Percentiles rank a stretch among this genome's conserved stretches.
phyloP scores from a whole-genome alignment of 92 coral and sea anemone species.

The Phenganax subtilis region DNA sequence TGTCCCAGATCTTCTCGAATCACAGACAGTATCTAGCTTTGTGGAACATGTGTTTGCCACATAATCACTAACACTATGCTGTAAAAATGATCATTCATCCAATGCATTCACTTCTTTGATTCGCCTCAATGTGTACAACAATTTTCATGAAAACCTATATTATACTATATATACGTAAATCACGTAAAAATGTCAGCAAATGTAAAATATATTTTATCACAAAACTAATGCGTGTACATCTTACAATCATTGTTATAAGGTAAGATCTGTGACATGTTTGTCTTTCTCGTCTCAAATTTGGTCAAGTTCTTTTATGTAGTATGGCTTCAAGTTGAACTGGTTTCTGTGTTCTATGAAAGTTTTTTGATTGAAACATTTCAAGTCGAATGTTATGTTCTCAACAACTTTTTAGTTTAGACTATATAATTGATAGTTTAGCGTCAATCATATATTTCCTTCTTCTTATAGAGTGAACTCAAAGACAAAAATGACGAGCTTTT shows the following conservation, averaged over 20 bases:
- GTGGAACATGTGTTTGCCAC: too few relatives aligned
- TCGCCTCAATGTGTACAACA: not conserved
- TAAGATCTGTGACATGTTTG: too few relatives aligned
- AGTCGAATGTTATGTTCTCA: not conserved
- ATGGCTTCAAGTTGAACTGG: too few relatives aligned
- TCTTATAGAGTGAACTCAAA: slow-evolving; percentile 19
- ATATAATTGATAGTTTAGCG: not conserved
- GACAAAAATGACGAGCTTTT: slow-evolving; percentile 30
- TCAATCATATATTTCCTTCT: not conserved
- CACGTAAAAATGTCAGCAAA: too few relatives aligned
- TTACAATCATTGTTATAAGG: too few relatives aligned
- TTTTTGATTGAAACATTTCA: not conserved
- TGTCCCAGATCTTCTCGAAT: too few relatives aligned
- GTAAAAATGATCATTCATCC: not conserved
- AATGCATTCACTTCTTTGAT: not conserved
- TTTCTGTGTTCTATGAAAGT: too few relatives aligned
- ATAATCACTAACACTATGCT: not conserved
- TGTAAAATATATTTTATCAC: too few relatives aligned
- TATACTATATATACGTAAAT: not conserved
- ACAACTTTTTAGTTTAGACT: not conserved
- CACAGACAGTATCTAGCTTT: too few relatives aligned
- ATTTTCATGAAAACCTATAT: not conserved
- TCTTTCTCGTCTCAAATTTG: too few relatives aligned
- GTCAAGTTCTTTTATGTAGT: too few relatives aligned
- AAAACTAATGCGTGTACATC: too few relatives aligned